Evolutionary conservation across 2,888 invertebrate genomes (phyloP).

Genomic region (Loripinus fragilis): DNA sequence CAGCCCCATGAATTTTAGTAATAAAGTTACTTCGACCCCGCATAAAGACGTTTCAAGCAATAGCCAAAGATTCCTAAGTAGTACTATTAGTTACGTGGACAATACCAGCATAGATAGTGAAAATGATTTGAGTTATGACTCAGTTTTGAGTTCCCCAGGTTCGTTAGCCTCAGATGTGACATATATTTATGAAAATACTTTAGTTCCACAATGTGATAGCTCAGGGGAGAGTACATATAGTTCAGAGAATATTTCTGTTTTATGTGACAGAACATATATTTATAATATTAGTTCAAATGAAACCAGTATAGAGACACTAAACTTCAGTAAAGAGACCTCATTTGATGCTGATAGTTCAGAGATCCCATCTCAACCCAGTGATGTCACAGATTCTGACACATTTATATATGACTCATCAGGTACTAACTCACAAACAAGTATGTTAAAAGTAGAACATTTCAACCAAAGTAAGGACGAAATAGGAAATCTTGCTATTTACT

Average conservation of each 20-base stretch:
- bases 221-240: not conserved
- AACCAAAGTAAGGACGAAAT: not conserved
- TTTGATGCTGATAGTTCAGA: constrained; percentile 22
- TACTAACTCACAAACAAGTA: not conserved
- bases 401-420: not conserved
- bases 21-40: too few relatives aligned
- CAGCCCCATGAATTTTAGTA: too few relatives aligned
- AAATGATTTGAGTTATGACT: not conserved
- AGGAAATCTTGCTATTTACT: constrained; percentile 7
- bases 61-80: not conserved
- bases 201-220: not conserved
- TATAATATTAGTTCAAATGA: constrained; percentile 13
- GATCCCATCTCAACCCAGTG: not conserved
- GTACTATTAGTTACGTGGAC: not conserved
- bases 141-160: not conserved
- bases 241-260: not conserved
- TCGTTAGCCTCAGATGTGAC: not conserved
- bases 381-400: constrained; percentile 8
- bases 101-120: not conserved
- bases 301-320: not conserved
- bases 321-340: constrained; percentile 1
- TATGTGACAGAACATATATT: not conserved
- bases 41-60: too few relatives aligned
- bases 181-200: not conserved
- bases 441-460: not conserved